Evolutionary conservation across 2,888 invertebrate genomes (phyloP), one percentile per base, ranked within the genome.

Genomic region (Keiferia lycopersicella): DNA sequence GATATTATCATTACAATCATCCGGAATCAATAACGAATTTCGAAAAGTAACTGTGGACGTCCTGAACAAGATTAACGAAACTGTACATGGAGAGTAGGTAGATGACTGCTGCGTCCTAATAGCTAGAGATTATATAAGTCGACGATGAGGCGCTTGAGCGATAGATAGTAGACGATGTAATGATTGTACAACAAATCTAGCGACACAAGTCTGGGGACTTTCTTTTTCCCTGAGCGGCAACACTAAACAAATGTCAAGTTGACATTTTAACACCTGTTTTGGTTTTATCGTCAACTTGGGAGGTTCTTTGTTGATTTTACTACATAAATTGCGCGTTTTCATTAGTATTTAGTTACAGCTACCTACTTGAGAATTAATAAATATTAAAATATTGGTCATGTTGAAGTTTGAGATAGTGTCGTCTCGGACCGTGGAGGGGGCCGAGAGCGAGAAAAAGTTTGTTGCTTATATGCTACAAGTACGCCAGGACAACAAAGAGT

Each of bases 391-490:
- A 58, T 30, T 56, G 18, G 64, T 16, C 48, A 92, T 93, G 86
- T 79, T 94, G 53, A 91, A 89, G 67, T 95, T 95, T 75, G 94
- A 95, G 89, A 94, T 96, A 70, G 90, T 94, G 20, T 94, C 94
- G 18, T 94, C 95, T n/a, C 88, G 94, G 68, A 94, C 94, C 58
- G 92, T 94, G 70, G 93, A 94, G 41, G 92, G 91, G n/a, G 83
- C 83, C 39, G 93, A 93, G 62, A 92, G 87, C 59, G 94, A 94
- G 68, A 95, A 94, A 75, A 95, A 95, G 75, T 94, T 93, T 84
- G 95, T 96, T 10, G 92, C 95, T 0, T 96, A 96, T 70, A 94
- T 94, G 76, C 76, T 96, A 62, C 93, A 93, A 79, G 93, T 94
- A 39, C 86, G 93, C 48, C 94, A 93, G 75, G 93, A 94, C 71